A percentile compares a stretch with the other conserved stretches of the same genome.
Conservation (phyloP, 2,797 vertebrate genomes). For the Geotrypetes seraphini region DNA sequence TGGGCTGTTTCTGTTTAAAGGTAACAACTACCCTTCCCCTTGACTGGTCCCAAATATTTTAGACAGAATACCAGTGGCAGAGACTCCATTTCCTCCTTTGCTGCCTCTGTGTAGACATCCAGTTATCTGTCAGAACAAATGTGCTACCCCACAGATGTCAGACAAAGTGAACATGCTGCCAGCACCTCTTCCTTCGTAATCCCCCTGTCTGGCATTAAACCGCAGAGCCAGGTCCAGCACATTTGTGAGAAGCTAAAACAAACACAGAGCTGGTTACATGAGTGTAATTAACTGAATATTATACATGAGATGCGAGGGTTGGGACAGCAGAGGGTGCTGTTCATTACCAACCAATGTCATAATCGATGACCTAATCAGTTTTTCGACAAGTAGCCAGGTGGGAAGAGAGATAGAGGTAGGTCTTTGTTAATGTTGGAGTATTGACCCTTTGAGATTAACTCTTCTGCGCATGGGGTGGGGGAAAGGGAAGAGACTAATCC, state of each 20-base stretch:
- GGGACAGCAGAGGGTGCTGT: rapidly evolving
- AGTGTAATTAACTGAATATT: no score
- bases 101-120: background rate
- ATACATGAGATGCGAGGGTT: no score
- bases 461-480: background rate
- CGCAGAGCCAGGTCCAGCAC: background rate
- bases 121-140: background rate
- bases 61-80: no score
- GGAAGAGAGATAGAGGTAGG: rapidly evolving
- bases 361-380: rapidly evolving
- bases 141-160: background rate
- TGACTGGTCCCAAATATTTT: no score
- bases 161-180: background rate
- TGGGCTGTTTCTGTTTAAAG: no score
- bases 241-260: background rate
- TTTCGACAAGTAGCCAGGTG: rapidly evolving
- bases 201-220: rapidly evolving
- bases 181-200: rapidly evolving
- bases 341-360: no score
- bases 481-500: slow-evolving; percentile 6
- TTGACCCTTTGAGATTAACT: background rate
- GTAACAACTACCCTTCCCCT: no score
- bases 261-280: no score
- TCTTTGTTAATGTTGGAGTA: rapidly evolving
- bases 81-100: no score